Evolutionary conservation across 1,140 invertebrate species (phyloP), one percentile per base, ranked within the genome.

Genomic region (Drepana arcuata): DNA sequence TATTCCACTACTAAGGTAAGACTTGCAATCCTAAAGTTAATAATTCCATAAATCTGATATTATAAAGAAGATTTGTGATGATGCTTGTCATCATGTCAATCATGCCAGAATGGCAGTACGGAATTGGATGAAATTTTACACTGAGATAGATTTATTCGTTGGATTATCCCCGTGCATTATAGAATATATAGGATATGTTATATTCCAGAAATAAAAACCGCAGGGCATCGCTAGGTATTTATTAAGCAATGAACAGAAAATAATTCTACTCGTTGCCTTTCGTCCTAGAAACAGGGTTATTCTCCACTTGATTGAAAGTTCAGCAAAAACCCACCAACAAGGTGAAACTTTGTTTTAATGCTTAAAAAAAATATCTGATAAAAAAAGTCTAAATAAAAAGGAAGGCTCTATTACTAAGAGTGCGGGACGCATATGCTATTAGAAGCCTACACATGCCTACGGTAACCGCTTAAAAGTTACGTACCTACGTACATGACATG

Each of bases 1-100:
- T 75, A 70, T 55, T 74, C 73, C 5, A 59, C 70, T 4, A 36
- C 54, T 21, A 78, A 72, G 67, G 73, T 78, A 60, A 38, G 68
- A 51, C 28, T 3, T 26, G 2, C 10, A 7, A n/a, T 26, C 10
- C n/a, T 26, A 26, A 7, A 7, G 24, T 7, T 7, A 26, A 26
- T 26, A 10, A 4, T 26, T 7, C 2, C 4, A 5, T 21, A 21
- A 5, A 21, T 21, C 9, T 4, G 9, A 21, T 21, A 21, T 21
- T 21, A 5, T 21, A 4, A 21, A 21, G 9, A 21, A 21, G 18
- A 9, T 21, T 21, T 21, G 18, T 9, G 18, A 21, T 21, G 9
- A 5, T 5, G 18, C 9, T 9, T 9, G 18, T 5, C 9, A 21
- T 21, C 9, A 5, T 21, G 4, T 21, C 9, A 21, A 21, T 21